Conservation (phyloP, 1,140 invertebrate species). For the Nixonia krombeini region DNA sequence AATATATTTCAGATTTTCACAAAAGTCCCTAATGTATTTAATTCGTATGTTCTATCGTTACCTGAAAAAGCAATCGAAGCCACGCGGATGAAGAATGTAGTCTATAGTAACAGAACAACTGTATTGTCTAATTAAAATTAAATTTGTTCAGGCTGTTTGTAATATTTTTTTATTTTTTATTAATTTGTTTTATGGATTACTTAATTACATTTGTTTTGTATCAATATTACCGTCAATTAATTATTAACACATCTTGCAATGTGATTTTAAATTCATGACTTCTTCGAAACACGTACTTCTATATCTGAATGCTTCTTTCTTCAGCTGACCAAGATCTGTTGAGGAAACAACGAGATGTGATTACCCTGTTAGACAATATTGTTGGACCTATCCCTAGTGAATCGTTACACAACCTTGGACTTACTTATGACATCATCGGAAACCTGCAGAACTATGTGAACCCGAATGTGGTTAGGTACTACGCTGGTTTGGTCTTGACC, state of each 20-base stretch:
- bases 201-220: no score
- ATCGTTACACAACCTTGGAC: conserved; percentile 57
- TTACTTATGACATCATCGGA: conserved; percentile 56
- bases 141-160: no score
- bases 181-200: no score
- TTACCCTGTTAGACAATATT: conserved; percentile 77
- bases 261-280: no score
- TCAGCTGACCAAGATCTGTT: conserved; percentile 74
- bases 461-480: conserved; percentile 57
- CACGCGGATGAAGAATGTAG: no score
- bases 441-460: conserved; percentile 55
- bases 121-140: no score
- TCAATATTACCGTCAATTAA: no score
- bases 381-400: conserved; percentile 67
- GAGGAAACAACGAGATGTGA: conserved; percentile 75
- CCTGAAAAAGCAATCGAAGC: no score
- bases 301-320: neutral
- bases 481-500: conserved; percentile 50
- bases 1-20: neutral
- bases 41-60: no score
- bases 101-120: no score
- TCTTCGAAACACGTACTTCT: neutral
- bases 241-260: no score
- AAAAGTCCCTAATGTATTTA: neutral
- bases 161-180: no score